Evolutionary conservation across 1,140 invertebrate genomes (phyloP).

Genomic region (Trialeurodes vaporariorum): DNA sequence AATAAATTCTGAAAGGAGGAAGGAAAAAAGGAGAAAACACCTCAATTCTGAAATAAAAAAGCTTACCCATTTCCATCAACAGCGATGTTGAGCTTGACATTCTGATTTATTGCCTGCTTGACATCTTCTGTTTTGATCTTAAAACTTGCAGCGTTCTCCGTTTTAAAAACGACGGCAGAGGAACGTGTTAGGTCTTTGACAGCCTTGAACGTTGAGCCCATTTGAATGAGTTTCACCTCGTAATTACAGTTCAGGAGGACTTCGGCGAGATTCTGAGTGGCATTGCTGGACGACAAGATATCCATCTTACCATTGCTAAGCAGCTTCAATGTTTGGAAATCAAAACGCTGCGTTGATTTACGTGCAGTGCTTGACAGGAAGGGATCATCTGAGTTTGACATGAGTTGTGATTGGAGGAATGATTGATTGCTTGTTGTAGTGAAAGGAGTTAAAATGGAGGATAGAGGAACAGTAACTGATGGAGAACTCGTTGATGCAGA

Average conservation of each 20-base stretch:
- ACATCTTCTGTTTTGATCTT: background rate
- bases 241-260: conserved; percentile 50
- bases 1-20: background rate
- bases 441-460: conserved; percentile 32
- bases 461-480: background rate
- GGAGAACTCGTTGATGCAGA: conserved; percentile 38
- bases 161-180: background rate
- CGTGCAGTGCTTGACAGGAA: conserved; percentile 65
- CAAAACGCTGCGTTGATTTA: conserved; percentile 50
- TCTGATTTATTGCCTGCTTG: too few relatives aligned
- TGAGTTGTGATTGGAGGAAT: conserved; percentile 62
- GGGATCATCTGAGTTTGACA: conserved; percentile 75
- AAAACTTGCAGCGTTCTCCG: background rate
- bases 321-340: conserved; percentile 49
- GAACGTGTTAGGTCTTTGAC: background rate
- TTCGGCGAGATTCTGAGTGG: conserved; percentile 41
- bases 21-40: conserved; percentile 2
- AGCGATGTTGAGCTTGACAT: too few relatives aligned
- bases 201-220: conserved; percentile 22
- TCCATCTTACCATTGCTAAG: conserved; percentile 46
- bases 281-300: conserved; percentile 40
- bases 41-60: too few relatives aligned
- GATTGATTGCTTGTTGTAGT: conserved; percentile 29
- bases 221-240: conserved; percentile 50
- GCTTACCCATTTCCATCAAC: too few relatives aligned